Evolutionary conservation across 2,797 vertebrate genomes (phyloP), one percentile per base, ranked within the genome.

Genomic region (Phrynocephalus vlangalii): DNA sequence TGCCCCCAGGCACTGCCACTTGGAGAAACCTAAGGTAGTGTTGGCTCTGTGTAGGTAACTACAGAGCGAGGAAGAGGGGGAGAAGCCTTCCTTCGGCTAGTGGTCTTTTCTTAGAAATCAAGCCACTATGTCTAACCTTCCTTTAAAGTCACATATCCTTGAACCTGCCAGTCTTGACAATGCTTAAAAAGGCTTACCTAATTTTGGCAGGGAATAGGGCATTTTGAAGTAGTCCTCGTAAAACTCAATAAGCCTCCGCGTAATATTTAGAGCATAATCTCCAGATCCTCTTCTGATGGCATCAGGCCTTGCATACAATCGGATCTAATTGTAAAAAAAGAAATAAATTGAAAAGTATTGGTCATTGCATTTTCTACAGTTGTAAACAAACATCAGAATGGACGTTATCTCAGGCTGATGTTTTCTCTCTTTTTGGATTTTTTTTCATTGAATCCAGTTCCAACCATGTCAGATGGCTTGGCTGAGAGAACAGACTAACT

Each of bases 201-300:
- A 95, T 96, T 99, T 99, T 92, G 98, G 98, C 95, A 99, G 96
- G 7, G 98, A 98, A 96, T 99, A 99, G 94, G 97, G 97, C 86
- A 98, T 97, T 95, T 98, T 97, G 94, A 99, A 99, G 96, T 98
- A 98, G 95, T 98, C 98, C 96, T 98, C 98, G 96, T 99, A 99
- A 95, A 98, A 99, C 86, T 97, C 98, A 96, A 99, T 97, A 24
- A 99, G 96, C 95, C 97, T 97, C 94, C 97, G 98, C 94, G 98
- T 98, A 96, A 99, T 98, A 93, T 98, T 97, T 70, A 99, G 97
- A 66, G 98, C 97, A 92, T 98, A 99, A 95, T 99, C 97, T 2
- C 98, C 98, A 0, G 98, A 98, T 91, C 98, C 98, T 94, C 98
- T 98, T 93, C 97, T 96, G 88, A 99, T 97, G 89, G 98, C 98